Percentiles rank a stretch among this genome's conserved stretches.
Conservation (phyloP, 2,113 vertebrate genomes). For the Caracal caracal region DNA sequence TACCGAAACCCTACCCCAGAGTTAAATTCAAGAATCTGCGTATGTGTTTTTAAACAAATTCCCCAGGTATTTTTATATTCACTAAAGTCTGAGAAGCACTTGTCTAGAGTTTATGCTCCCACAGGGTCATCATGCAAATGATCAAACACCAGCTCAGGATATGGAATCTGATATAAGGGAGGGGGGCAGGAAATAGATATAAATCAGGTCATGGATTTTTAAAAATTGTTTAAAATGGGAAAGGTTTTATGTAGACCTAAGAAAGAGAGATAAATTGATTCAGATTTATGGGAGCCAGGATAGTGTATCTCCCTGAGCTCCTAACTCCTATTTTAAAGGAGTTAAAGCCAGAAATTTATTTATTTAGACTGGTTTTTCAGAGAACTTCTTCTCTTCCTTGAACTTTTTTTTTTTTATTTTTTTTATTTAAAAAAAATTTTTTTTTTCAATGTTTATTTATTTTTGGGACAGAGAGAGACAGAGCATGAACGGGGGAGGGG, state of each 20-base stretch:
- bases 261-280: not conserved
- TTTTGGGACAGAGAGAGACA: too few species aligned
- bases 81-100: not conserved
- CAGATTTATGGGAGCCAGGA: not conserved
- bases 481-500: too few species aligned
- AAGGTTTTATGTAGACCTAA: not conserved
- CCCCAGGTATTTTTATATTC: not conserved
- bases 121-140: not conserved
- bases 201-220: not conserved
- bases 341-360: not conserved
- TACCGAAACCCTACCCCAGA: not conserved
- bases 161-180: not conserved
- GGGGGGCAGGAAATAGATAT: not conserved
- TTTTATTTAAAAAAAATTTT: too few species aligned
- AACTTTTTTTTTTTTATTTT: too few species aligned
- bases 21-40: not conserved
- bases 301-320: not conserved
- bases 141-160: not conserved
- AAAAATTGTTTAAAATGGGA: not conserved
- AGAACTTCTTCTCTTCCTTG: not conserved
- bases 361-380: not conserved
- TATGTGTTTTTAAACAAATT: not conserved
- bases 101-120: not conserved
- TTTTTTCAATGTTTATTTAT: too few species aligned
- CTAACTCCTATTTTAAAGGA: not conserved